Percentiles rank a stretch among this genome's conserved stretches.
Conservation (phyloP, 2,797 vertebrate genomes). For the Poecilia velifera region DNA sequence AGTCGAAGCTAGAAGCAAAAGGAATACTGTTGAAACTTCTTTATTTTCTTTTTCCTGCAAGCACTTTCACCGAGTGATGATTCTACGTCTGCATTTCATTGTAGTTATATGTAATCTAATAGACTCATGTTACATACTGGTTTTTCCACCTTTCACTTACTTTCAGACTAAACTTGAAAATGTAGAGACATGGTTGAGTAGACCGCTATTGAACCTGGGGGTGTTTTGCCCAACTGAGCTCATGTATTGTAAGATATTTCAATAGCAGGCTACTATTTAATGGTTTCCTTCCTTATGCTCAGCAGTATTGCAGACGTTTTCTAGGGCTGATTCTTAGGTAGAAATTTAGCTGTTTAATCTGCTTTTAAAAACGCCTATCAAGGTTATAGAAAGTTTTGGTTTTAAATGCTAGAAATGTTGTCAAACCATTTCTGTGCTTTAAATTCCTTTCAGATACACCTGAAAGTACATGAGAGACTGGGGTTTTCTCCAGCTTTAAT, state of each 20-base stretch:
- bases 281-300: slow-evolving; percentile 48
- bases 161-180: slow-evolving; percentile 21
- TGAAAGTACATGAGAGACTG: slow-evolving; percentile 10
- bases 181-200: slow-evolving; percentile 18
- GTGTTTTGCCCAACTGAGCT: slow-evolving; percentile 28
- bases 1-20: slow-evolving; percentile 9
- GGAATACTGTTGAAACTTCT: slow-evolving; percentile 2
- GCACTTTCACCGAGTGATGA: slow-evolving; percentile 1
- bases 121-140: slow-evolving; percentile 9
- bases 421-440: neutral
- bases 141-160: slow-evolving; percentile 15
- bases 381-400: neutral
- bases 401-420: neutral
- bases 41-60: slow-evolving; percentile 3
- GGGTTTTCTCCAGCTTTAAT: neutral
- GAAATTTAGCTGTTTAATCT: slow-evolving; percentile 14
- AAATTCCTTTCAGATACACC: neutral
- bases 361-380: slow-evolving; percentile 1
- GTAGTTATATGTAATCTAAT: neutral
- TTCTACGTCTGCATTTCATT: neutral
- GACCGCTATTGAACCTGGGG: slow-evolving; percentile 18
- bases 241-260: slow-evolving; percentile 48
- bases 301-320: slow-evolving; percentile 46
- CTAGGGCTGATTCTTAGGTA: slow-evolving; percentile 23
- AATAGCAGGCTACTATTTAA: slow-evolving; percentile 29